Evolutionary conservation across 1,140 invertebrate species (phyloP), one percentile per base, ranked within the genome.

Genomic region (Lanistes nyassanus): DNA sequence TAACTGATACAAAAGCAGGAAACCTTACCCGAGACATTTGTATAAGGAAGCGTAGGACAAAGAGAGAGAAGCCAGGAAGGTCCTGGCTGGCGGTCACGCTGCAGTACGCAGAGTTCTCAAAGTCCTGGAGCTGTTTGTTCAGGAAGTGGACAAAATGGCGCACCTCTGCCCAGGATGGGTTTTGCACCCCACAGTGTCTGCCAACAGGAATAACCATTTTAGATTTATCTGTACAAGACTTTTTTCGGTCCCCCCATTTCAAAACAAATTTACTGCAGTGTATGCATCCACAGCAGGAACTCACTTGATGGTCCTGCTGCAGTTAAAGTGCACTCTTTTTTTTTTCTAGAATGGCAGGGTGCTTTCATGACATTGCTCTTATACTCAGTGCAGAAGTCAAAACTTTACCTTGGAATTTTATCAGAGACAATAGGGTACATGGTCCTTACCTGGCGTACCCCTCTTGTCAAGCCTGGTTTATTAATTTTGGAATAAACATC

Each of bases 151-250:
- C 84, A 86, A 85, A 89, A 79, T 87, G 84, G n/a, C 80, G 78
- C 9, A 89, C 76, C 75, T 89, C 87, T 42, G 84, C 76, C 87
- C 87, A 89, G 0, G 85, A 87, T 13, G 87, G 87, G 53, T 88
- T 80, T 5, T 56, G 19, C n/a, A 86, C 69, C 23, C 86, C 86
- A 82, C 86, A 89, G 68, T 85, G 80, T 67, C 84, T 87, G 78
- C 34, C 79, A 75, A 74, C 53, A 73, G 53, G 16, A 75, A 74
- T n/a, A 79, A 67, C 5, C 47, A 51, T 6, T 56, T n/a, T 39
- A 75, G 19, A 68, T 60, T 66, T 19, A 36, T 21, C 21, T 66
- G 16, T 47, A 47, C 42, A 47, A 47, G 42, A 29, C 37, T 11
- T 7, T 13, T 37, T 26, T 34, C 26, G n/a, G 60, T 34, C 60